A percentile compares a stretch with the other conserved stretches of the same genome.
phyloP scores from a whole-genome alignment of 2,888 invertebrate genomes.

The Platycnemis pennipes region DNA sequence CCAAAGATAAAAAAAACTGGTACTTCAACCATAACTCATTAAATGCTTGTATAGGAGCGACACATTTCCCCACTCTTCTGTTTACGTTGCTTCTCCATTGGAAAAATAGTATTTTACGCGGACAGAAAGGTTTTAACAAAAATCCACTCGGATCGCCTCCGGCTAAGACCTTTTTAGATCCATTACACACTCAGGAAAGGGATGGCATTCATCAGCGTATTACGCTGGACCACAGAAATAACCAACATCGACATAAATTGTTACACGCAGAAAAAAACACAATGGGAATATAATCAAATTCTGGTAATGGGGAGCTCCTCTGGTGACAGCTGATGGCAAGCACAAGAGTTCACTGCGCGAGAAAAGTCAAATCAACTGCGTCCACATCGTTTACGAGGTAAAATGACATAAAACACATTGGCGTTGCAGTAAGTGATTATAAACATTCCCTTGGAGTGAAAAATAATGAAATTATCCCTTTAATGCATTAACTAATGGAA shows the following conservation, averaged over 20 bases:
- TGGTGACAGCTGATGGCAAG: background rate
- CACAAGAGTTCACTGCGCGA: background rate
- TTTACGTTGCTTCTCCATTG: background rate
- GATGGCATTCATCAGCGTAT: background rate
- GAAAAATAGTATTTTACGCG: background rate
- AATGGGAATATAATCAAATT: background rate
- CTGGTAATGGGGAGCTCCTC: background rate
- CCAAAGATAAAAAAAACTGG: background rate
- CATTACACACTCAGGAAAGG: background rate
- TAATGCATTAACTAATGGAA: background rate
- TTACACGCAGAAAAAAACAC: background rate
- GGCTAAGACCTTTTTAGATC: background rate
- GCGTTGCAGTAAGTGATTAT: background rate
- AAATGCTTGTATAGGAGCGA: background rate
- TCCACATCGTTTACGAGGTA: too few species aligned
- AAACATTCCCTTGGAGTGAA: background rate
- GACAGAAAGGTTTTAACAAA: too few species aligned
- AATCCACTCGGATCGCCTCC: background rate
- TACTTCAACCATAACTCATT: background rate
- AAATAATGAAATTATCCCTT: background rate
- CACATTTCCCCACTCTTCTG: background rate
- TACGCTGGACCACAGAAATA: background rate
- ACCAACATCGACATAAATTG: background rate
- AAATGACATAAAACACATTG: background rate
- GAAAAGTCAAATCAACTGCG: background rate